Evolutionary conservation across 1,140 invertebrate species (phyloP), one percentile per base, ranked within the genome.

Genomic region (Zaprionus inermis): DNA sequence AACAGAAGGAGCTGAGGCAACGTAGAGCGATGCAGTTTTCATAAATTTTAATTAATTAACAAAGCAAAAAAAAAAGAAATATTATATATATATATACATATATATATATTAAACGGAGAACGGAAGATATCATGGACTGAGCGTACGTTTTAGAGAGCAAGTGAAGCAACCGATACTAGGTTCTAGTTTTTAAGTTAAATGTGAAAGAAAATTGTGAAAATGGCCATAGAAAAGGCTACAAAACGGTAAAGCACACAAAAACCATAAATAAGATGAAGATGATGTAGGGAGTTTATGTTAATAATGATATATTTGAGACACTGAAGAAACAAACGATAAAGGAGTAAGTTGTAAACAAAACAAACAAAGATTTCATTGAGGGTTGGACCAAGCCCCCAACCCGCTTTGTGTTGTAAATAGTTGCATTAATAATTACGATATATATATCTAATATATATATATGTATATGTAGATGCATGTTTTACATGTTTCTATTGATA

Each of bases 121-220:
- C 36, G 73, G 51, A 79, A 76, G 83, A 86, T 86, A 86, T 86
- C 84, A 86, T 79, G 85, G 83, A 88, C 84, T 88, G 83, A 88
- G 84, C 83, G 70, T 83, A 86, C 38, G 76, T 78, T 86, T 44
- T 16, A 88, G 77, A 61, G 58, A 88, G 54, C 41, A 64, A 68
- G 71, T 74, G 77, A 63, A 77, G 73, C 30, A 81, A 72, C 66
- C 78, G 72, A 63, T 70, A 89, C 81, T 89, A 90, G 85, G 81
- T 78, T 79, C 72, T 91, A 91, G 88, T 76, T 84, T 63, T 74
- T 91, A 84, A 84, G 88, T 78, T 81, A 36, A 63, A 63, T 66
- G 59, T 71, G 44, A 76, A 56, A 49, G 61, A 71, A 78, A 70
- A 77, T 75, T 81, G 76, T 79, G 78, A 85, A 76, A 63, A 72